Evolutionary conservation across 2,888 invertebrate species (phyloP).

Genomic region (Tubulanus polymorphus): DNA sequence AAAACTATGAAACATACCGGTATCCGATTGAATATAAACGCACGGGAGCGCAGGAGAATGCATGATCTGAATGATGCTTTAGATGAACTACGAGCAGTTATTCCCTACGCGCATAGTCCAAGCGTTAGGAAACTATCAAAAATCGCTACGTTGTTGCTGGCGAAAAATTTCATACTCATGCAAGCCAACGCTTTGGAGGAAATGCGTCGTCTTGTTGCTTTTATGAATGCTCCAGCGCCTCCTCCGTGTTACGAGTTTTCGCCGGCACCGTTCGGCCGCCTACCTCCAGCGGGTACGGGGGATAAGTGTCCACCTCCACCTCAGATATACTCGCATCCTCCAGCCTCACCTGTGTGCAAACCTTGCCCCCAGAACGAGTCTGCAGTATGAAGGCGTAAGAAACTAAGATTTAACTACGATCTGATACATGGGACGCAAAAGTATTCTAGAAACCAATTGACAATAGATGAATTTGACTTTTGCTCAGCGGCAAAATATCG

Average conservation of each 20-base stretch:
- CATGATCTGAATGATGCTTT: constrained; percentile 56
- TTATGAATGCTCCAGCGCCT: constrained; percentile 50
- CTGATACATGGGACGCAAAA: too few species aligned
- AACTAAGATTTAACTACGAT: too few species aligned
- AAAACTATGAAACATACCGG: constrained; percentile 21
- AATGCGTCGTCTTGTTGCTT: constrained; percentile 46
- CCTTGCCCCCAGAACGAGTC: too few species aligned
- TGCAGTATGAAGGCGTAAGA: too few species aligned
- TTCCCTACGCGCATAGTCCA: constrained; percentile 53
- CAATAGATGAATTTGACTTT: too few species aligned
- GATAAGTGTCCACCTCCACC: too few species aligned
- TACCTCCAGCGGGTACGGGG: not conserved
- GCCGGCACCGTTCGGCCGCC: not conserved
- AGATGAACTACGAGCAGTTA: constrained; percentile 50
- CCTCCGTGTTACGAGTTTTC: constrained; percentile 9
- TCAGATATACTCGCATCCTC: too few species aligned
- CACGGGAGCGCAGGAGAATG: constrained; percentile 55
- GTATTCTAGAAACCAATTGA: too few species aligned
- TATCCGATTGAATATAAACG: constrained; percentile 51
- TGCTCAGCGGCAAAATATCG: too few species aligned
- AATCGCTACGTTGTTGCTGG: constrained; percentile 49
- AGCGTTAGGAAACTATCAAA: constrained; percentile 52
- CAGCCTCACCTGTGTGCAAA: too few species aligned
- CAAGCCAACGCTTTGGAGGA: constrained; percentile 51
- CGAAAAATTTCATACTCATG: constrained; percentile 53